phyloP scores from a whole-genome alignment of 2,888 invertebrate genomes.

The Cinara cedri region DNA sequence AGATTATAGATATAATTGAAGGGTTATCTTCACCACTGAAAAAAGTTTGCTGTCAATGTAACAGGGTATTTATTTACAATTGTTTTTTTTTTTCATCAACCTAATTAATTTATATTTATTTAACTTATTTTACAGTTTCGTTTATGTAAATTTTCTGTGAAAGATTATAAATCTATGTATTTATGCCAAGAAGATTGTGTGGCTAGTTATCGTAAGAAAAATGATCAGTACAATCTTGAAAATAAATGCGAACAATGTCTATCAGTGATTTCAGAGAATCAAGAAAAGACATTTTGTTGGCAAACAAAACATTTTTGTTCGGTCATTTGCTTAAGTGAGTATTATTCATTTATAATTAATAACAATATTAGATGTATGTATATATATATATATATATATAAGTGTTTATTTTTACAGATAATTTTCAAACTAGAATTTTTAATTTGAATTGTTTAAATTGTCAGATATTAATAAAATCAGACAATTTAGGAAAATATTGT shows the following conservation, averaged over 20 bases:
- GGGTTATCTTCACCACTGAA: constrained; percentile 35
- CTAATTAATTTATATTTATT: background rate
- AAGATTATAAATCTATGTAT: constrained; percentile 37
- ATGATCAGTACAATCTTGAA: constrained; percentile 20
- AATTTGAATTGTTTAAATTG: constrained; percentile 84
- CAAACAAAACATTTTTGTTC: constrained; percentile 58
- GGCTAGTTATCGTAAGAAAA: constrained; percentile 28
- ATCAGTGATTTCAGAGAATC: constrained; percentile 38
- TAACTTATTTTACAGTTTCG: constrained; percentile 31
- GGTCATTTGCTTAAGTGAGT: constrained; percentile 54
- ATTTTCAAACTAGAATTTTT: constrained; percentile 74
- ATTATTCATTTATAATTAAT: constrained; percentile 60
- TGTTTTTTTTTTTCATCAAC: background rate
- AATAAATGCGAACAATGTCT: constrained; percentile 57
- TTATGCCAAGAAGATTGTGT: constrained; percentile 54
- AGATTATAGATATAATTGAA: constrained; percentile 38
- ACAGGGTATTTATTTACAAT: constrained; percentile 50
- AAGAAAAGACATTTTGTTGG: constrained; percentile 55
- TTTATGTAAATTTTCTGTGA: constrained; percentile 45
- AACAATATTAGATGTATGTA: constrained; percentile 59
- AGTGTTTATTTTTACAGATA: constrained; percentile 62
- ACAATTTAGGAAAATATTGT: constrained; percentile 89
- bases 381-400: no score
- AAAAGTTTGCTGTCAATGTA: constrained; percentile 57
- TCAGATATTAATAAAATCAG: constrained; percentile 73